phyloP scores from a whole-genome alignment of 2,888 invertebrate genomes.

The Caenorhabditis wallacei region DNA sequence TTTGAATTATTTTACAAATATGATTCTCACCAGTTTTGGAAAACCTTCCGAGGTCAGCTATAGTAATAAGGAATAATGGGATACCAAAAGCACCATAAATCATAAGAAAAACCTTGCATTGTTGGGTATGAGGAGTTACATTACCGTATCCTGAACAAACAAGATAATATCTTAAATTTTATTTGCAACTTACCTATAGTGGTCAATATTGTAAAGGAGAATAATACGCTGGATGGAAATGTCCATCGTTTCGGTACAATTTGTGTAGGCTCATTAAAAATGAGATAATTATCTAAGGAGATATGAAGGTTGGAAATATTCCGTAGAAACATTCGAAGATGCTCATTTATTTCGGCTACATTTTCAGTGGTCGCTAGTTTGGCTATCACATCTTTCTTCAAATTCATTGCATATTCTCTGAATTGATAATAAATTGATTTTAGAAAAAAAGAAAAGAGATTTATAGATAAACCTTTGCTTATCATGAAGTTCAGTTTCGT shows the following conservation, averaged over 20 bases:
- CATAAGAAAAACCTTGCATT: constrained; percentile 81
- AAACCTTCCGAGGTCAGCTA: constrained; percentile 80
- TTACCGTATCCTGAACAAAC: constrained; percentile 78
- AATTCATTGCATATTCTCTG: constrained; percentile 63
- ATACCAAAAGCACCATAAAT: constrained; percentile 81
- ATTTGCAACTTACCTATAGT: constrained; percentile 80
- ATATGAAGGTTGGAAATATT: constrained; percentile 78
- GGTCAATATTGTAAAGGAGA: constrained; percentile 82
- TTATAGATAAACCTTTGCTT: constrained; percentile 65
- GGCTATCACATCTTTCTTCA: constrained; percentile 72
- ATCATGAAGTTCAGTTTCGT: constrained; percentile 74
- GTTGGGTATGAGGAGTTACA: constrained; percentile 78
- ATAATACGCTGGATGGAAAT: constrained; percentile 78
- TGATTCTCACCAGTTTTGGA: constrained; percentile 68
- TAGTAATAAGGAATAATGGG: constrained; percentile 81
- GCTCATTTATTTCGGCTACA: constrained; percentile 73
- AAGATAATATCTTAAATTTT: no score
- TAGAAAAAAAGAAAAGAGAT: no score
- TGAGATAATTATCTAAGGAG: constrained; percentile 78
- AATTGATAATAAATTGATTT: constrained; percentile 1
- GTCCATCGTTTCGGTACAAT: constrained; percentile 80
- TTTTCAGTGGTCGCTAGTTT: constrained; percentile 69
- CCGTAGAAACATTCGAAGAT: constrained; percentile 73
- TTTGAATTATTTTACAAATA: not conserved
- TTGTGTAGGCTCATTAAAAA: constrained; percentile 74